A percentile compares a stretch with the other conserved stretches of the same genome.
These are phyloP conservation scores for Galbula dea DNA, from an alignment of 2,113 vertebrate genomes.

Conservation along the genomic window DNA sequence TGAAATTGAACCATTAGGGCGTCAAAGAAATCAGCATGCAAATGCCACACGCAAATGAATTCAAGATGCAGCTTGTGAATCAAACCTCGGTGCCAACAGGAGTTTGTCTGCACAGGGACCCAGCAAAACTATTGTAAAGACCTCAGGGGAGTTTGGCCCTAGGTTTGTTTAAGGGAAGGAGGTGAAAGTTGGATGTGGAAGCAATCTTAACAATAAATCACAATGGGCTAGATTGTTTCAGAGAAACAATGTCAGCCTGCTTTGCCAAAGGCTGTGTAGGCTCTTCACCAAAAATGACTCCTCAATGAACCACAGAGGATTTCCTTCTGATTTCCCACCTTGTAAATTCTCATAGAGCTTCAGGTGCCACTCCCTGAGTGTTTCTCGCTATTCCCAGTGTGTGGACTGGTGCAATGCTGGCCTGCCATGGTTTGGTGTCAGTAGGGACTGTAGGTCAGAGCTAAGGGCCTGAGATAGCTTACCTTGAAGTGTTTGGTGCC, in stretches of 20 bases:
- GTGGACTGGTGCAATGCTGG: neutral
- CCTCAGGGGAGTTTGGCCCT: neutral
- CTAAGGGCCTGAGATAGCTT: neutral
- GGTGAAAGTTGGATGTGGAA: neutral
- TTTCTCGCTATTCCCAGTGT: neutral
- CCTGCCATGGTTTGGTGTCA: neutral
- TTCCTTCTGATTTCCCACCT: neutral
- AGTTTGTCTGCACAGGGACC: slow-evolving; percentile 7
- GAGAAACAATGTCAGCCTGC: neutral
- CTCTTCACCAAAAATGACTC: neutral
- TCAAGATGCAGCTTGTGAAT: slow-evolving; percentile 56
- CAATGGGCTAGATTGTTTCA: neutral
- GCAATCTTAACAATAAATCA: neutral
- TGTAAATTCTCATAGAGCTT: neutral
- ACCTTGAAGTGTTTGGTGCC: neutral
- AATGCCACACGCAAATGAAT: slow-evolving; percentile 71
- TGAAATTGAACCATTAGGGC: slow-evolving; percentile 73
- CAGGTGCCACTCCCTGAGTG: accelerated
- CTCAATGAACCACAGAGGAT: neutral
- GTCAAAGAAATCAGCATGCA: slow-evolving; percentile 70
- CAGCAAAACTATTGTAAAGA: neutral
- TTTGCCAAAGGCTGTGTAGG: neutral
- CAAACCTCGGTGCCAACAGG: neutral
- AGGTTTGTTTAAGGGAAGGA: neutral
- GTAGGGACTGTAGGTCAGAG: neutral